Evolutionary conservation across 2,888 invertebrate genomes (phyloP).

Genomic region (Drosophila subsilvestris): DNA sequence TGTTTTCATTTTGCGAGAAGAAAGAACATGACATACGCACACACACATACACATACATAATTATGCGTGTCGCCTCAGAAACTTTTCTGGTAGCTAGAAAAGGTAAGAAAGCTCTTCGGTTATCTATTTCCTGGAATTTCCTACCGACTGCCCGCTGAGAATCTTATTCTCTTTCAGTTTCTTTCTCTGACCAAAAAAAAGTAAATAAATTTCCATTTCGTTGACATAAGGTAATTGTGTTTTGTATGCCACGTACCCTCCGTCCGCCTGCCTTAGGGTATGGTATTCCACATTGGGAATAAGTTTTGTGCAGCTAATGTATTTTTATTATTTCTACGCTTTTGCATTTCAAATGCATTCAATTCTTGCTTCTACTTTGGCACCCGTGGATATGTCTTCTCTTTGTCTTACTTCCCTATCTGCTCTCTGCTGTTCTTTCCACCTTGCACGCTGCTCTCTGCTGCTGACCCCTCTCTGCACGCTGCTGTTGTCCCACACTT

Average conservation of each 20-base stretch:
- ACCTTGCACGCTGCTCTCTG: constrained; percentile 35
- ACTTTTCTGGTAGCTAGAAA: constrained; percentile 30
- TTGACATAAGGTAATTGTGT: constrained; percentile 76
- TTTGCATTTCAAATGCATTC: constrained; percentile 75
- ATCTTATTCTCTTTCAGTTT: neutral
- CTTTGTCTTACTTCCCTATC: constrained; percentile 42
- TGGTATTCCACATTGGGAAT: constrained; percentile 16
- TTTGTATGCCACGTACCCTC: constrained; percentile 50
- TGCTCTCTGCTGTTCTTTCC: no score
- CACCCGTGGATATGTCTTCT: constrained; percentile 15
- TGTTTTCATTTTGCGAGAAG: constrained; percentile 43
- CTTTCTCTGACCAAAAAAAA: neutral
- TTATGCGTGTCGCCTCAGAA: constrained; percentile 63
- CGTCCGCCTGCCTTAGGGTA: neutral
- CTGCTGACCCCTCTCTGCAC: constrained; percentile 25
- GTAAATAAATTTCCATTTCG: constrained; percentile 47
- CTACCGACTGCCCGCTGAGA: neutral
- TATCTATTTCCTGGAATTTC: neutral
- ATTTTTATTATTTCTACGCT: constrained; percentile 76
- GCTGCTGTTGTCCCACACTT: neutral
- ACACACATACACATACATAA: constrained; percentile 68
- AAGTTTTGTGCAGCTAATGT: constrained; percentile 72
- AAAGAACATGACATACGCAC: constrained; percentile 36
- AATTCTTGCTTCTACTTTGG: constrained; percentile 4
- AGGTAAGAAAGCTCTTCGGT: neutral